Base-by-base conservation (phyloP, 2,888 invertebrate genomes). In the Drosophila mettleri region DNA sequence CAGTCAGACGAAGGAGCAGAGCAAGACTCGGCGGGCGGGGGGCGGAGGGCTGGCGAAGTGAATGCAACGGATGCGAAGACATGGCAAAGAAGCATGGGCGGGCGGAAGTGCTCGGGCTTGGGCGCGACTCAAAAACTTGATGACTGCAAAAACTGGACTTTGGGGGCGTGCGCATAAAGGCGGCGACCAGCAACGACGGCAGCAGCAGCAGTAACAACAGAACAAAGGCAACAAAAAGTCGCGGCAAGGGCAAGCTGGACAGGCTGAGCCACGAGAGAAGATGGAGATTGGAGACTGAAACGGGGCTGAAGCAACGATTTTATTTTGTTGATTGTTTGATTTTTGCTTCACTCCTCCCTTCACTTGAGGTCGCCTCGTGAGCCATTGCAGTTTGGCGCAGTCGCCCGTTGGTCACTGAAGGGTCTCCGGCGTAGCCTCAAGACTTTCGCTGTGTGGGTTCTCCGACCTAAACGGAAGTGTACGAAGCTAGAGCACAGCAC, bases 61-160 rank as follows among this genome's bases (percentile, higher is more conserved):
- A 87, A 79, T 85, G 88, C 87, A 88, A 80, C 88, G 85, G 85
- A 89, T 79, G 89, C 83, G 88, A 88, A 88, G 88, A 88, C 83
- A 88, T 88, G 82, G 75, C 87, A 86, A 84, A 89, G 78, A 85
- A 88, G 73, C 87, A 62, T 85, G 87, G 87, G 81, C 74, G 58
- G 68, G 53, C 81, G 82, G 83, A 87, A 78, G 82, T 71, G 49
- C 62, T 55, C 41, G 65, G 72, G 62, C n/a, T 60, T 68, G 69
- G 66, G 70, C 43, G 33, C 65, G 84, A 72, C 76, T 80, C 81
- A 72, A 73, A 77, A 78, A 87, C 80, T 86, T 82, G 88, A 85
- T 78, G 81, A 80, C 74, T 86, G 71, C 76, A 60, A 70, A 85
- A 85, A 85, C 83, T 84, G 83, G 87, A 87, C 85, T 81, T 78